Evolutionary conservation across 30 jellyfish, hydroid and myxozoan species (phyloP), one percentile per base, ranked within the genome.

Genomic region (Hydractinia symbiolongicarpus): DNA sequence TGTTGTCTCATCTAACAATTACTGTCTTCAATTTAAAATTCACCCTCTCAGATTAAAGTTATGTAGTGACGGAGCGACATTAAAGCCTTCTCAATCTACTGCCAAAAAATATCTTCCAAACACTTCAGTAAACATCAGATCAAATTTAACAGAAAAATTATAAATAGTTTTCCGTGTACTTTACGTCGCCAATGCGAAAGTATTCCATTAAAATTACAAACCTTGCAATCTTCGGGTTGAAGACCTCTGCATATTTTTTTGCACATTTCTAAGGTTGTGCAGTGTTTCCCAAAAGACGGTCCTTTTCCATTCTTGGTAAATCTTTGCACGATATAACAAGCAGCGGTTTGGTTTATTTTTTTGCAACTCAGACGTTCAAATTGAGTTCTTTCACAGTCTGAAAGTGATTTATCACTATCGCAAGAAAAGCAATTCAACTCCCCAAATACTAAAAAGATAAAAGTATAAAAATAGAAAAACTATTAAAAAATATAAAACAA

Each of bases 301-400:
- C 16, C 53, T 50, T 19, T 84, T 9, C 87, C 87, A 1, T 62
- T 57, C 51, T 14, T 5, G 51, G 54, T 61, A 15, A 79, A 11
- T 13, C 73, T 61, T 61, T 79, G 70, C 30, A 67, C 64, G 61
- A 61, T 79, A 60, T 79, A 79, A 55, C 87, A 79, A 13, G 87
- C 30, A 5, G 87, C n/a, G 6, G 58, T 44, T 17, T 21, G 5
- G 5, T 30, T 53, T 52, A 69, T 30, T 8, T 79, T 79, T 16
- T 16, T 51, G 53, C 87, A 79, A 9, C 87, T 84, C 5, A 66
- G 4, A 4, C 67, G 40, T 13, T 49, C 54, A 4, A 20, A 17
- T 60, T 79, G 83, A 19, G 20, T 44, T 61, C 40, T 19, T 49
- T 79, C 87, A n/a, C 87, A 79, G 61, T 79, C 83, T 79, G 64